These are phyloP conservation scores for Trichoplax adhaerens DNA, from an alignment of 37 sponge, comb jelly and placozoan species.

Conservation along the genomic window DNA sequence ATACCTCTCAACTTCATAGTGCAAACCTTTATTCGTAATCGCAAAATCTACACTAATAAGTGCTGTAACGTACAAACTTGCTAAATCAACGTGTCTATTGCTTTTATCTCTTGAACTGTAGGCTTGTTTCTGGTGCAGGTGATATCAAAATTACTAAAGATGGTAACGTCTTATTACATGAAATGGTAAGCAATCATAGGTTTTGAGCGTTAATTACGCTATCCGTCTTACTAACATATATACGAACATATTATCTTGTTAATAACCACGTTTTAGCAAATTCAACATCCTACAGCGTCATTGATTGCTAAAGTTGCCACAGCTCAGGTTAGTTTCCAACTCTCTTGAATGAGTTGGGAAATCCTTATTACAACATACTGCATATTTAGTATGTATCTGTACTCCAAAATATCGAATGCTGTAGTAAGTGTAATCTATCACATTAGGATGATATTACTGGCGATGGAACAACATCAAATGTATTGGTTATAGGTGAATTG, in stretches of 20 bases:
- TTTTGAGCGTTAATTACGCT: too few relatives aligned
- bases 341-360: not conserved
- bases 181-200: constrained; percentile 52
- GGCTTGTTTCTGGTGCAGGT: constrained; percentile 99
- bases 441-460: constrained; percentile 93
- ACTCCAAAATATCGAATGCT: too few relatives aligned
- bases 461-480: constrained; percentile 98
- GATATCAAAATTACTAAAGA: constrained; percentile 99
- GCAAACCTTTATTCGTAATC: too few relatives aligned
- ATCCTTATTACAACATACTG: not conserved
- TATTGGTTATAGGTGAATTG: constrained; percentile 94
- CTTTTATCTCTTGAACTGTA: constrained; percentile 6
- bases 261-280: constrained; percentile 47
- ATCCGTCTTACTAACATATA: too few relatives aligned
- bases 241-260: not conserved
- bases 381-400: too few relatives aligned
- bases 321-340: constrained; percentile 50
- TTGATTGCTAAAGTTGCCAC: constrained; percentile 92
- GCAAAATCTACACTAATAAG: too few relatives aligned
- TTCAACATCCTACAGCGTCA: constrained; percentile 98
- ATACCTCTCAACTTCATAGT: too few relatives aligned
- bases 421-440: too few relatives aligned
- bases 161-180: constrained; percentile 93
- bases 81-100: too few relatives aligned
- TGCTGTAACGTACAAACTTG: too few relatives aligned